Base-by-base conservation (phyloP, 2,113 vertebrate species). In the Rutilus rutilus region DNA sequence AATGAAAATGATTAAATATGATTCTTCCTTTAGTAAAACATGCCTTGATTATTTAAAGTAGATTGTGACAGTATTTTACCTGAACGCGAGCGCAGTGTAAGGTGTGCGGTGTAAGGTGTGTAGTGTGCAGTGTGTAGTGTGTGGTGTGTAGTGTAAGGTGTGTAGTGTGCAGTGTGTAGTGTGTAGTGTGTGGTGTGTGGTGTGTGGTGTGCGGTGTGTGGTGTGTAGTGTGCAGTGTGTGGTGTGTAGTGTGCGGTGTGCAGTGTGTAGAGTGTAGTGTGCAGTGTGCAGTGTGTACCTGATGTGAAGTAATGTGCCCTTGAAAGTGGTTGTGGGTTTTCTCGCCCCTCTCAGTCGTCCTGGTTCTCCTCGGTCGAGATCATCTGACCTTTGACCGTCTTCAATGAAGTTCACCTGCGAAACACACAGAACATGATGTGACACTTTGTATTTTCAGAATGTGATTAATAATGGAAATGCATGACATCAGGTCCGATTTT, bases 271-370 rank as follows among this genome's bases (percentile, higher is more conserved):
- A 0, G 33, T 33, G 33, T 0, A 33, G 33, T 33, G 33, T 33
- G 33, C 4, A 33, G 33, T 33, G 33, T 33, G 33, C 3, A 33
- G 33, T 33, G 36, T 39, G 42, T 42, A 99, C 98, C 98, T 99
- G 91, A 99, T 97, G 65, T 98, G 95, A 74, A 99, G 93, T 89
- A 99, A 94, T 80, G 92, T 91, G 86, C 97, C 98, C 94, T 97
- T 99, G 93, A 98, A 99, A 76, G 97, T 96, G 67, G 96, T 97
- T 90, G 95, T 69, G 23, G 96, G 95, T 93, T 96, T 99, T 93
- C 96, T 96, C 90, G 92, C 92, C 90, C 94, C 95, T 95, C 95
- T 97, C 85, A 89, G 92, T 91, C 96, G 95, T 88, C 87, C 84
- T 87, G 93, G 93, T 47, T 90, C 50, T 75, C 98, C 97, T 83